Conservation (phyloP, 2,113 vertebrate genomes). For the Myotis brandtii region DNA sequence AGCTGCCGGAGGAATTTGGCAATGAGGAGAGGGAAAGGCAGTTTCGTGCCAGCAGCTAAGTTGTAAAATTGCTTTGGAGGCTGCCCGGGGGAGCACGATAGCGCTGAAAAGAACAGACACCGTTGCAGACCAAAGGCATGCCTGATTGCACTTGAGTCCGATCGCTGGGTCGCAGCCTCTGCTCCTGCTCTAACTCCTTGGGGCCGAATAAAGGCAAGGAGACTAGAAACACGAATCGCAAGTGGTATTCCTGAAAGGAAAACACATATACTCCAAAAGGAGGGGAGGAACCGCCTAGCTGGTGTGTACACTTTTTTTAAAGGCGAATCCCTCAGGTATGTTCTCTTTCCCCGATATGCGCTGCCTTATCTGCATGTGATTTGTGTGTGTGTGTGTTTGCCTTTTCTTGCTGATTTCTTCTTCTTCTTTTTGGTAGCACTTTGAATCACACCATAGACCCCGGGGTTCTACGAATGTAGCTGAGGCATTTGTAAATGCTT, state of each 20-base stretch:
- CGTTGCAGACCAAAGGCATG: constrained; percentile 82
- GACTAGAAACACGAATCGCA: constrained; percentile 74
- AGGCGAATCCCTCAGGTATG: constrained; percentile 89
- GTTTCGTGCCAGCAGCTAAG: constrained; percentile 80
- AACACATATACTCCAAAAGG: constrained; percentile 56
- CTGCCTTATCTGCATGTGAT: constrained; percentile 54
- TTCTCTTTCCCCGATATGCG: constrained; percentile 69
- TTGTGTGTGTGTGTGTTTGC: constrained; percentile 27
- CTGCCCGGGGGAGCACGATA: constrained; percentile 77
- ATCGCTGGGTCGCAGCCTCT: constrained; percentile 82
- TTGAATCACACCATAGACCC: background rate
- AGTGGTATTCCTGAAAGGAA: constrained; percentile 73
- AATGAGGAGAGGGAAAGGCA: constrained; percentile 80
- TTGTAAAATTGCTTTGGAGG: constrained; percentile 79
- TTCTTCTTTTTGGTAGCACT: constrained; percentile 79
- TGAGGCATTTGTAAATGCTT: constrained; percentile 70
- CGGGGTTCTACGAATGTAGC: constrained; percentile 59
- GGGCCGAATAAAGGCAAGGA: constrained; percentile 79
- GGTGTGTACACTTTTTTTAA: constrained; percentile 83
- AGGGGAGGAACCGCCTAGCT: constrained; percentile 77
- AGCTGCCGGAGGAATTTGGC: constrained; percentile 81
- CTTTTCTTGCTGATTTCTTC: constrained; percentile 64
- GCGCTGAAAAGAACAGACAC: constrained; percentile 83
- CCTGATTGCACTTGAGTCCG: constrained; percentile 85
- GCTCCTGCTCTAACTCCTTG: constrained; percentile 73